Evolutionary conservation across 1,140 invertebrate genomes (phyloP).

Genomic region (Drosophila pallidifrons): DNA sequence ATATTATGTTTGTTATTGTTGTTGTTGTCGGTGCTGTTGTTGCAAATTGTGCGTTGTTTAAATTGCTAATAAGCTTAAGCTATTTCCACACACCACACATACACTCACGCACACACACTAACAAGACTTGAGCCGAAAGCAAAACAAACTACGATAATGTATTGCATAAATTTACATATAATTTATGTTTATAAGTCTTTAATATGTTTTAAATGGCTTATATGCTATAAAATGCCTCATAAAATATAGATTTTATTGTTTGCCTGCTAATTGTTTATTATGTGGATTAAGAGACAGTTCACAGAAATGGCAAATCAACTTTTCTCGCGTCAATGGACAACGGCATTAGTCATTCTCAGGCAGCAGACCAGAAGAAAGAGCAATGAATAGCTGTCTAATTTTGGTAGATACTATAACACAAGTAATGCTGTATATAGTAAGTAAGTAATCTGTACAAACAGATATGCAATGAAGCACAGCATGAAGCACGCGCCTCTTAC

Average conservation of each 20-base stretch:
- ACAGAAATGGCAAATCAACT: conserved; percentile 11
- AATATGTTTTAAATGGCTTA: conserved; percentile 1
- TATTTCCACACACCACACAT: conserved; percentile 40
- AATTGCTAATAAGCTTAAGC: conserved; percentile 56
- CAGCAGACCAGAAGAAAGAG: too few relatives aligned
- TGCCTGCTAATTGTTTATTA: conserved; percentile 40
- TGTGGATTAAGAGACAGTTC: conserved; percentile 61
- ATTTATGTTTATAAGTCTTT: conserved; percentile 16
- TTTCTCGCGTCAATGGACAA: conserved; percentile 26
- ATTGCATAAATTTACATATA: conserved; percentile 6
- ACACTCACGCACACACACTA: conserved; percentile 18
- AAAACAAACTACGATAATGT: conserved; percentile 19
- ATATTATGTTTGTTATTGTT: conserved; percentile 48
- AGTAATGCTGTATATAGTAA: conserved; percentile 1
- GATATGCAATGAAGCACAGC: conserved; percentile 28
- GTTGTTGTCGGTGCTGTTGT: conserved; percentile 40
- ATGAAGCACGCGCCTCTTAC: conserved; percentile 6
- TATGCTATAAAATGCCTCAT: conserved; percentile 16
- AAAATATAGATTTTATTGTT: conserved; percentile 16
- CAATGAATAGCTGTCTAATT: conserved; percentile 1
- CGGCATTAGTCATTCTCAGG: conserved; percentile 45
- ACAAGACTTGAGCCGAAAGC: conserved; percentile 26
- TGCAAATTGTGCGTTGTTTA: conserved; percentile 69
- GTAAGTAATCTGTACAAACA: background rate
- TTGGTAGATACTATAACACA: background rate